Evolutionary conservation across 2,113 vertebrate species (phyloP), one percentile per base, ranked within the genome.

Genomic region (Ramphastos sulfuratus): DNA sequence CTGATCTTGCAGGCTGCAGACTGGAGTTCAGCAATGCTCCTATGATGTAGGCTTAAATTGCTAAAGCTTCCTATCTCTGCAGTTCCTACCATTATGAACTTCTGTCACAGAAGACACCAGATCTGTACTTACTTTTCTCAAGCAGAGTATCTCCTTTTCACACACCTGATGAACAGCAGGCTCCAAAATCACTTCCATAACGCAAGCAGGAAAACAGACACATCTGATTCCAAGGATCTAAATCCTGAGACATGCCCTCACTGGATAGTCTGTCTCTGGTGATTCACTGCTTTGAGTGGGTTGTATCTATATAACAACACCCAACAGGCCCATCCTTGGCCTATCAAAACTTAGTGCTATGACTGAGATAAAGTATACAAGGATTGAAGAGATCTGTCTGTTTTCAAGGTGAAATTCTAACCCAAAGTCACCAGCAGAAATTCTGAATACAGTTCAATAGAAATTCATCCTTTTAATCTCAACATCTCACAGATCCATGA

Each of bases 381-480:
- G 4, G 9, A 80, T 1, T 42, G 21, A 60, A 79, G 54, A 82
- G 39, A 19, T 69, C 4, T 70, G 3, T 58, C 33, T 55, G 1
- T 48, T 61, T 89, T 71, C 77, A 89, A 83, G 84, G 91, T 67
- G 70, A 86, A 69, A 74, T 71, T 64, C 70, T 42, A 80, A 16
- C 37, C 30, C 31, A 89, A 94, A 92, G 74, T 75, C 82, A 84
- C 20, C 63, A 82, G 31, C 35, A 74, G 50, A 60, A 23, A 37
- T 31, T 77, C 50, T 13, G 35, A 54, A 25, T 17, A 12, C 3
- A 70, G 65, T 35, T 87, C 85, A 78, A 55, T 54, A 48, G 33
- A 64, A 54, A 54, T 76, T 46, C 15, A 71, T 80, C 25, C 76
- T 73, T 91, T 90, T 85, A 50, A 70, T 83, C 60, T 90, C 50